Conservation (phyloP, 2,797 vertebrate genomes). For the Xerus rutilus region DNA sequence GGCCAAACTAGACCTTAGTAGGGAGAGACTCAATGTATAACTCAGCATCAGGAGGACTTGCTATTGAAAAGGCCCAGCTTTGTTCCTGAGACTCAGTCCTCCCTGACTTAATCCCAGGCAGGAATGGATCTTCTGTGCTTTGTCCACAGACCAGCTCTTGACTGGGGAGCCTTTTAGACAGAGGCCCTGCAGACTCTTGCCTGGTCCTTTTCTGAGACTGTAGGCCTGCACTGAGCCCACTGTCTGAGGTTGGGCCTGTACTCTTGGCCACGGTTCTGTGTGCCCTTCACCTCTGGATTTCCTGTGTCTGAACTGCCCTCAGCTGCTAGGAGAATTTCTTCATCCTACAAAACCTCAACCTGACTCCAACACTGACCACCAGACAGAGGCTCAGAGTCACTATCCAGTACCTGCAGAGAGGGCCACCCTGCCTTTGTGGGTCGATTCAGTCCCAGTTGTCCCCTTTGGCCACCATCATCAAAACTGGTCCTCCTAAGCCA, state of each 20-base stretch:
- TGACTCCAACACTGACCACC: not conserved
- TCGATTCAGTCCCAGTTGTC: fast-evolving
- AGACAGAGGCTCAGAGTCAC: not conserved
- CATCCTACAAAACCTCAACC: not conserved
- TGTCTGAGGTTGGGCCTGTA: not conserved
- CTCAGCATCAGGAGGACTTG: not conserved
- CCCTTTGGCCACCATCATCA: not conserved
- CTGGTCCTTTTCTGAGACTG: not conserved
- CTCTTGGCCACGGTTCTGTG: not conserved
- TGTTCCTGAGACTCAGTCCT: not conserved
- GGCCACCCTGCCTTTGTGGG: not conserved
- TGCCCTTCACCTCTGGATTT: not conserved
- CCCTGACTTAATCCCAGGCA: not conserved
- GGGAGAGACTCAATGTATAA: not conserved
- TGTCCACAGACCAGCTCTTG: not conserved
- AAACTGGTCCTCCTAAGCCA: not conserved
- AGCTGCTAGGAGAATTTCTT: not conserved
- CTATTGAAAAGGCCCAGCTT: not conserved
- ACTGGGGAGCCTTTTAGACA: not conserved
- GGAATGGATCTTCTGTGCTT: not conserved
- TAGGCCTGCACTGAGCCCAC: not conserved
- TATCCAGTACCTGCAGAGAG: not conserved
- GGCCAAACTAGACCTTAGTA: not conserved
- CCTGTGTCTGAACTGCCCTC: not conserved
- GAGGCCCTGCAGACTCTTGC: not conserved